These are phyloP conservation scores for Lichenostomus cassidix DNA, from an alignment of 2,113 vertebrate species.

Conservation along the genomic window DNA sequence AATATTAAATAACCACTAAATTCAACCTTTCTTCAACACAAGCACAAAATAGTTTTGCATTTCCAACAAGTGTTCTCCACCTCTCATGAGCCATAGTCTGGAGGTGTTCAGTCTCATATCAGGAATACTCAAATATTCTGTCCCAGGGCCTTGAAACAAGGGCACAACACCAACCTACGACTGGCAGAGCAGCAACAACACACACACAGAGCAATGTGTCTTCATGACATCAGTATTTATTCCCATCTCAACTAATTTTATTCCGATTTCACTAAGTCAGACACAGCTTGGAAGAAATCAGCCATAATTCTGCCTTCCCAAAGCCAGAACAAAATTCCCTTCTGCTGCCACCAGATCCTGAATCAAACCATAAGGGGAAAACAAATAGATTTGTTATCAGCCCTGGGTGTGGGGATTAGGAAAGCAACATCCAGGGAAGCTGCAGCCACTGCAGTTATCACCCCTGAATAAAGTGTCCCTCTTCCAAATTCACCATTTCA, in stretches of 20 bases:
- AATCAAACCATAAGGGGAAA: background rate
- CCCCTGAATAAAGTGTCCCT: background rate
- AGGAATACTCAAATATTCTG: background rate
- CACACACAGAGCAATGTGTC: background rate
- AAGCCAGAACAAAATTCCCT: background rate
- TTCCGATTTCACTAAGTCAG: background rate
- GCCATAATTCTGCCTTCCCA: background rate
- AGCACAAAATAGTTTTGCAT: background rate
- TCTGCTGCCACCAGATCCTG: background rate
- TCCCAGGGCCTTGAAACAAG: background rate
- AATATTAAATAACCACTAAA: background rate
- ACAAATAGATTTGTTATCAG: background rate
- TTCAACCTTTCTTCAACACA: background rate
- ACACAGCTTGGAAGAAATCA: background rate
- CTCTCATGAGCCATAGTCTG: rapidly evolving
- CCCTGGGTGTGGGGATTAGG: background rate
- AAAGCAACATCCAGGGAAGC: background rate
- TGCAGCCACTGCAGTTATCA: background rate
- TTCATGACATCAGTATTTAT: background rate
- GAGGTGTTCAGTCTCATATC: background rate
- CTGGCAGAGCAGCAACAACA: background rate
- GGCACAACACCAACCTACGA: background rate
- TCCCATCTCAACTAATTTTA: background rate
- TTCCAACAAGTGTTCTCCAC: background rate
- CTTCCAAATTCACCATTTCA: background rate